Conservation (phyloP, 2,797 vertebrate species). For the Hoplostethus mediterraneus region DNA sequence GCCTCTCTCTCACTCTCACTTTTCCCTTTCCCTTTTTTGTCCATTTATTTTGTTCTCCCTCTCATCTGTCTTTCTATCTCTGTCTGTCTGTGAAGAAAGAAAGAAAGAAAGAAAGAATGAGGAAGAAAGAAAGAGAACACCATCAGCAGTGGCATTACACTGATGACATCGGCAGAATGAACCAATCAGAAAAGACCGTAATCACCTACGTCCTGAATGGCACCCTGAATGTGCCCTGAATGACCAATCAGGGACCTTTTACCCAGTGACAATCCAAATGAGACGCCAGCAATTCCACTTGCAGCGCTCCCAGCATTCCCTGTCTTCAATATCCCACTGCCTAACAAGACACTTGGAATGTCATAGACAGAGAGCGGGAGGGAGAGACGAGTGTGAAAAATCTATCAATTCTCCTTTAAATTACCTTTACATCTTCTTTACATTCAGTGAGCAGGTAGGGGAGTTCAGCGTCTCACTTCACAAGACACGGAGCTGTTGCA, state of each 20-base stretch:
- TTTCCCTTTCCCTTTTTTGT: constrained; percentile 41
- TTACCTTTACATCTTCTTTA: too few relatives aligned
- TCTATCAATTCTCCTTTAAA: too few relatives aligned
- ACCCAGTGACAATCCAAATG: neutral
- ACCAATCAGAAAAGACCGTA: neutral
- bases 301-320: neutral
- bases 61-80: neutral
- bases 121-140: too few relatives aligned
- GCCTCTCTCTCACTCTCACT: neutral
- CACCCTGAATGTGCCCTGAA: neutral
- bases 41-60: constrained; percentile 21
- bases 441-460: too few relatives aligned
- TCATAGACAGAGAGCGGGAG: neutral
- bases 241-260: constrained; percentile 25
- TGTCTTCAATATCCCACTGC: neutral
- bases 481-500: too few relatives aligned
- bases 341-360: neutral
- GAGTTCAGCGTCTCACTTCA: too few relatives aligned
- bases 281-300: constrained; percentile 2
- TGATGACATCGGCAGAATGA: neutral
- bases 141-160: neutral
- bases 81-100: neutral
- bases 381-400: too few relatives aligned
- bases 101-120: neutral
- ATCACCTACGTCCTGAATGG: neutral